Evolutionary conservation across 1,140 invertebrate genomes (phyloP), one percentile per base, ranked within the genome.

Genomic region (Zaprionus nigranus): DNA sequence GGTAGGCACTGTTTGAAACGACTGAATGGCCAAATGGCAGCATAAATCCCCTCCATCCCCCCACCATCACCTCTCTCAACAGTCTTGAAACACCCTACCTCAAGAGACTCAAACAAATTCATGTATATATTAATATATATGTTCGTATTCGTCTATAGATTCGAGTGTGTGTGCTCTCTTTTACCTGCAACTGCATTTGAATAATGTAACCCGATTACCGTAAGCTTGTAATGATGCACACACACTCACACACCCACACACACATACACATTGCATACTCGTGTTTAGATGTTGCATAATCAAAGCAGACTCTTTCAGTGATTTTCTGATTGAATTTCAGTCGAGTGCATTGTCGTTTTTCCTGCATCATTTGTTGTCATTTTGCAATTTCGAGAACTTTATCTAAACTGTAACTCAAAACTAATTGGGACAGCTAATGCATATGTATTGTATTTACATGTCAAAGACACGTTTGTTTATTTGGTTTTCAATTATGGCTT

Each of bases 1-100:
- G 73, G 49, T 62, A 74, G 65, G 67, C 53, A 71, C 34, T 43
- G 66, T 53, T 59, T 49, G 58, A 68, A 34, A n/a, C 60, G 46
- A 54, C 59, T 57, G 46, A 63, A 59, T 74, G 54, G 57, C 54
- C 26, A 58, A 67, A 58, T 59, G 24, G 30, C 43, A 51, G 64
- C 12, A 11, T 59, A 26, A 57, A 22, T 26, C 40, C 24, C 17
- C 24, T 17, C 51, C 6, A 36, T 15, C 4, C 3, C 66, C 17
- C 38, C 68, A 49, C 57, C 71, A 51, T 49, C 58, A 1, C 28
- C 9, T 4, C 28, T n/a, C 3, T 36, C 24, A 11, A 17, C 28
- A 38, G 30, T 24, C 38, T 40, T 40, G 15, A 40, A 40, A 49
- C 17, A 49, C 17, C 11, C 46, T 49, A 17, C 46, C 46, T 7